Evolutionary conservation across 1,140 invertebrate genomes (phyloP), one percentile per base, ranked within the genome.

Genomic region (Amyelois transitella): DNA sequence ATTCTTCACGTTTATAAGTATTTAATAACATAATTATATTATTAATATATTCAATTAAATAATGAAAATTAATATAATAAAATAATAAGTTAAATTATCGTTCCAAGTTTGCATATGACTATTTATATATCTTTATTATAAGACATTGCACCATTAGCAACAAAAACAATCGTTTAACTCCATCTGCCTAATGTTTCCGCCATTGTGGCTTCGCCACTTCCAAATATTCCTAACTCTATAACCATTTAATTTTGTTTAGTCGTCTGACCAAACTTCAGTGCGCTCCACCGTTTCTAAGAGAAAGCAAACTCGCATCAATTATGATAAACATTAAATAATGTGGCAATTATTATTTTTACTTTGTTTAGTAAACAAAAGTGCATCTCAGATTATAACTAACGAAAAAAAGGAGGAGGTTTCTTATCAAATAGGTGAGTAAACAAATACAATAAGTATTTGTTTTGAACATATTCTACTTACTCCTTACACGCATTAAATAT

Each of bases 381-480:
- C 56, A 50, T 47, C 70, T 14, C 66, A 80, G 48, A 55, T 78
- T 24, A 52, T 66, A 38, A 8, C n/a, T 10, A 62, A 66, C 19
- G 60, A 58, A 20, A 62, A 72, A 58, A 70, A 60, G 8, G 32
- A 38, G 17, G 32, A 38, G n/a, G 32, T 73, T 49, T 66, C 68
- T 18, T 81, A 71, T 56, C 64, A 79, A 66, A 75, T 83, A 55
- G 80, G 77, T 80, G 53, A 74, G 69, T 67, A 14, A 14, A 52
- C n/a, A n/a, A 10, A 10, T 6, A 32, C 10, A 4, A 38, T 1
- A 3, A 38, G n/a, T 38, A 14, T 14, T 19, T 53, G 18, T 50
- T 1, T 38, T n/a, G n/a, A n/a, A n/a, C n/a, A n/a, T n/a, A n/a
- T n/a, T n/a, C n/a, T n/a, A n/a, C n/a, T n/a, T n/a, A n/a, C n/a